These are phyloP conservation scores for Sebastolobus altivelis DNA, from an alignment of 2,797 vertebrate genomes.

Conservation along the genomic window DNA sequence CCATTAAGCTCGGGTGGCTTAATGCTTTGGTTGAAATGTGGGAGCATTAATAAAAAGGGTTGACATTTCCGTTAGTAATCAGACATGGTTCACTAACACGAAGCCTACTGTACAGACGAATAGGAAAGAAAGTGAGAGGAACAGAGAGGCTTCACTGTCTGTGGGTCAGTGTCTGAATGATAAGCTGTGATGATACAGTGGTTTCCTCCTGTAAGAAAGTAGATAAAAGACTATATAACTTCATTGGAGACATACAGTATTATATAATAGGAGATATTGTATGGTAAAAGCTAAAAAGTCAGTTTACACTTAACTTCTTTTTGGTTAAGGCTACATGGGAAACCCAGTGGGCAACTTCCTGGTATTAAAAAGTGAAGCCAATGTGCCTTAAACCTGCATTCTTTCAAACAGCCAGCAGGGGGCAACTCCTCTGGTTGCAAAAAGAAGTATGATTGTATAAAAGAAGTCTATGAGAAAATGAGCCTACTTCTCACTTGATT, in stretches of 20 bases:
- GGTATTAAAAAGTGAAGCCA: too few relatives aligned
- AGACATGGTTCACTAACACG: constrained; percentile 56
- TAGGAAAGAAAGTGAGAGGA: constrained; percentile 10
- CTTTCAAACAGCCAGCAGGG: too few relatives aligned
- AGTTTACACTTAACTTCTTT: background rate
- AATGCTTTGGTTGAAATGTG: constrained; percentile 62
- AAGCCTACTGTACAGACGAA: constrained; percentile 7
- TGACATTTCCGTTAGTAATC: constrained; percentile 60
- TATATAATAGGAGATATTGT: background rate
- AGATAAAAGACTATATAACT: background rate
- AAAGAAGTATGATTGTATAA: too few relatives aligned
- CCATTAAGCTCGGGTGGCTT: constrained; percentile 67
- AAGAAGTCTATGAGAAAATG: too few relatives aligned
- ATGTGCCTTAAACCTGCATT: too few relatives aligned
- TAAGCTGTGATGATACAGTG: constrained; percentile 1
- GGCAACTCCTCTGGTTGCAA: too few relatives aligned
- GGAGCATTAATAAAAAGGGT: constrained; percentile 62
- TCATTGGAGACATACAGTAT: background rate
- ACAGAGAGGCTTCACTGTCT: background rate
- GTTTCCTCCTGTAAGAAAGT: background rate
- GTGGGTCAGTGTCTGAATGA: constrained; percentile 5
- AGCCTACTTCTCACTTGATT: too few relatives aligned
- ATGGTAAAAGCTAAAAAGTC: background rate
- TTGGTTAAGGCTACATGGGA: background rate
- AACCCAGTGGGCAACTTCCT: too few relatives aligned